Evolutionary conservation across 2,113 vertebrate species (phyloP).

Genomic region (Chroicocephalus ridibundus): DNA sequence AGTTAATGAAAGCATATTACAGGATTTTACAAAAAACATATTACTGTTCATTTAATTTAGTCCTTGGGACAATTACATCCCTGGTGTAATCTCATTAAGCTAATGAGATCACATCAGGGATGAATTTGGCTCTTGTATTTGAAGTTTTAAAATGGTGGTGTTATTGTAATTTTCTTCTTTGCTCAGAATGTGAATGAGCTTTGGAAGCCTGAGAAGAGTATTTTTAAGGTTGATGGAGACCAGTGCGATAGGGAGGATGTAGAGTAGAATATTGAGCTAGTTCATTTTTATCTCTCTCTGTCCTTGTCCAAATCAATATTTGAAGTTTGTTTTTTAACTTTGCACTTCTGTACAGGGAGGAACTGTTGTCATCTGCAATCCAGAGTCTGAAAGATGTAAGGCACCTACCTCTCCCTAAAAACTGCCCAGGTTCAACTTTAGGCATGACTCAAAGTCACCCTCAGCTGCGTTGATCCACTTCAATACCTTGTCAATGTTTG

Average conservation of each 20-base stretch:
- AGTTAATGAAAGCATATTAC: constrained; percentile 62
- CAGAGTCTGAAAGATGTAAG: neutral
- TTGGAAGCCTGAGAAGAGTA: neutral
- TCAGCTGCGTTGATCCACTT: neutral
- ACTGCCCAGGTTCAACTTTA: neutral
- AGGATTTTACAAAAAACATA: constrained; percentile 36
- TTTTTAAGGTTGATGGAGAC: neutral
- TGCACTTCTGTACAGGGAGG: neutral
- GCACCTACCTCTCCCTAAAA: neutral
- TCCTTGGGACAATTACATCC: constrained; percentile 55
- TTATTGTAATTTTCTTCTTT: neutral
- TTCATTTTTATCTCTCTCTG: neutral
- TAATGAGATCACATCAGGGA: constrained; percentile 52
- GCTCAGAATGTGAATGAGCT: neutral
- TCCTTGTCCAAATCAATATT: neutral
- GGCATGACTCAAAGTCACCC: neutral
- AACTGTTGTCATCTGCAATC: neutral
- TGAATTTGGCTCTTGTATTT: constrained; percentile 42
- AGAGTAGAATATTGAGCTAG: neutral
- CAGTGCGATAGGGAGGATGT: neutral
- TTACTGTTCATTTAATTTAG: constrained; percentile 50
- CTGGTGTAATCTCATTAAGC: constrained; percentile 54
- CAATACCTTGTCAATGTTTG: neutral
- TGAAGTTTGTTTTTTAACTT: neutral
- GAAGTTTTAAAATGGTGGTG: constrained; percentile 28